phyloP scores from a whole-genome alignment of 1,140 invertebrate species.

The Phymastichus coffea region DNA sequence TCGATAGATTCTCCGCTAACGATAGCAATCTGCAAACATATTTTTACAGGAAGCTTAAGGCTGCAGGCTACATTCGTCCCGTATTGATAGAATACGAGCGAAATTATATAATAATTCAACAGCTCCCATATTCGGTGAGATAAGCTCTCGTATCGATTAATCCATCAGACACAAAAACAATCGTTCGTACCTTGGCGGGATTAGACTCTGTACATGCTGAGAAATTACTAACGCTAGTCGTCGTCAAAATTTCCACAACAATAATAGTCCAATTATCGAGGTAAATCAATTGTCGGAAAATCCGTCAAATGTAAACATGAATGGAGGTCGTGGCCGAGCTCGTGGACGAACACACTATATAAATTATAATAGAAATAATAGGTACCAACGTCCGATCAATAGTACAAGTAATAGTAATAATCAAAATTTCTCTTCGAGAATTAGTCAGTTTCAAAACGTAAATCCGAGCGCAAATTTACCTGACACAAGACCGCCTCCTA shows the following conservation, averaged over 20 bases:
- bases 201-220: slow-evolving; percentile 4
- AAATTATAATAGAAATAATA: not conserved
- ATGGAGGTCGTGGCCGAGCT: not conserved
- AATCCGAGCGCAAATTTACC: no score
- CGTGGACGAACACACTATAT: not conserved
- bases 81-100: slow-evolving; percentile 12
- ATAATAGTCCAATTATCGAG: not conserved
- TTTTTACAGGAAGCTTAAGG: slow-evolving; percentile 14
- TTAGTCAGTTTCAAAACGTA: no score
- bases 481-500: not conserved
- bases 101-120: no score
- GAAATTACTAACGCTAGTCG: not conserved
- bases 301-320: not conserved
- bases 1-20: not conserved
- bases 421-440: no score
- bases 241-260: not conserved
- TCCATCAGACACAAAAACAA: not conserved
- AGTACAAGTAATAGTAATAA: not conserved
- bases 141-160: slow-evolving; percentile 14
- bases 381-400: no score
- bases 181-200: slow-evolving; percentile 11
- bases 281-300: not conserved
- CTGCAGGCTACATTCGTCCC: slow-evolving; percentile 22
- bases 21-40: slow-evolving; percentile 12
- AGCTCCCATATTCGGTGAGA: slow-evolving; percentile 13